Evolutionary conservation across 2,797 vertebrate species (phyloP).

Genomic region (Meriones psammophilus): DNA sequence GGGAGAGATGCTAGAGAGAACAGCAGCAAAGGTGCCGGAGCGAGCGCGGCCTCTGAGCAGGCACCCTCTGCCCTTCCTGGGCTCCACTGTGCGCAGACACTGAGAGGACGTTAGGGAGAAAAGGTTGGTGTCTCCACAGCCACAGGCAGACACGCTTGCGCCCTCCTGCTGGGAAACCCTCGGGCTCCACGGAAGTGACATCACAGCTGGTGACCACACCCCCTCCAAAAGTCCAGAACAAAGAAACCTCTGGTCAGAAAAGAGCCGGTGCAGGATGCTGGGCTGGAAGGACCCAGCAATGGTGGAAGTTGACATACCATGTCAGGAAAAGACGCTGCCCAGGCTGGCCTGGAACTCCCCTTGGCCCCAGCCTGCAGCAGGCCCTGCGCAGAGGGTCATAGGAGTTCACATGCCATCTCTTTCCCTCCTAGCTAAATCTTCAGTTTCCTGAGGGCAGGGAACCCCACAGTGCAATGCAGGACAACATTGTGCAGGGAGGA

Average conservation of each 20-base stretch:
- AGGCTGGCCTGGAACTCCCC: background rate
- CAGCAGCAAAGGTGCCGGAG: background rate
- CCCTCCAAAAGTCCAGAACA: conserved; percentile 40
- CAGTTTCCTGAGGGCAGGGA: background rate
- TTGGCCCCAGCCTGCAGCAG: background rate
- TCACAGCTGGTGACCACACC: background rate
- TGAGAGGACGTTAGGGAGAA: background rate
- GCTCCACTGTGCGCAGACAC: background rate
- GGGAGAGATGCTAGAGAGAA: background rate
- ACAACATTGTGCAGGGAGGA: background rate
- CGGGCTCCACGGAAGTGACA: background rate
- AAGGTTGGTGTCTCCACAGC: background rate
- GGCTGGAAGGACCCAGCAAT: background rate
- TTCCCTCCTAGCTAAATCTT: background rate
- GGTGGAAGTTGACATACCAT: conserved; percentile 2
- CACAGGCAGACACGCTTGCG: background rate
- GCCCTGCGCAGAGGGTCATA: background rate
- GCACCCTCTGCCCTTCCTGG: background rate
- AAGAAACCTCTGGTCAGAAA: background rate
- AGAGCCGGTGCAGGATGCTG: background rate
- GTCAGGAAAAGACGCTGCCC: background rate
- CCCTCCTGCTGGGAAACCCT: background rate
- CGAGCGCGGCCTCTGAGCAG: background rate
- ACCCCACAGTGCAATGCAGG: background rate
- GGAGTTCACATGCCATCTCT: background rate